Conservation (phyloP, 2,888 invertebrate species). For the Ryuthela nishihirai region DNA sequence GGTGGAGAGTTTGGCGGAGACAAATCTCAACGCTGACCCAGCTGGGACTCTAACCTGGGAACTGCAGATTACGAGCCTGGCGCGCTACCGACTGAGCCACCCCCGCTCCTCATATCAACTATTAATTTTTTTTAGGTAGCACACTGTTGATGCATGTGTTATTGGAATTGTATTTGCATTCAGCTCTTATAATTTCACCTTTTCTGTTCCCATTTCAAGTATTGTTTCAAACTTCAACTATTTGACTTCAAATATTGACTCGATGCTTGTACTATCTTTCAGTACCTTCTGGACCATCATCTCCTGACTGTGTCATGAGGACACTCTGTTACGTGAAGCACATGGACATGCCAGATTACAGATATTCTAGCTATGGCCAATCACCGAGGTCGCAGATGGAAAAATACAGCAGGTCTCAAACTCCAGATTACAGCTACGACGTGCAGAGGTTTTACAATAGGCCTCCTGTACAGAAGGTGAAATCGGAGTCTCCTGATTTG, state of each 20-base stretch:
- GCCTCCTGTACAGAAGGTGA: slow-evolving; percentile 22
- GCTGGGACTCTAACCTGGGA: no score
- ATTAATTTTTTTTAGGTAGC: no score
- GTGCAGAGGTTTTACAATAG: slow-evolving; percentile 27
- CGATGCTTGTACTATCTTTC: no score
- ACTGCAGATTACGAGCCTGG: no score
- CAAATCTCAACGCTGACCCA: no score
- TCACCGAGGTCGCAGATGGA: slow-evolving; percentile 47
- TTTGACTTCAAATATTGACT: no score
- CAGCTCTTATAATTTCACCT: not conserved
- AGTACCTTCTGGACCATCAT: slow-evolving; percentile 36
- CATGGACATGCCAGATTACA: slow-evolving; percentile 48
- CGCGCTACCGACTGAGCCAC: no score
- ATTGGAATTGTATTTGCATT: not conserved
- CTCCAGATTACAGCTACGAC: slow-evolving; percentile 30
- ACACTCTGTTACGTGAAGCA: slow-evolving; percentile 54
- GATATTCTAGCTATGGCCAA: slow-evolving; percentile 47
- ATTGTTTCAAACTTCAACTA: not conserved
- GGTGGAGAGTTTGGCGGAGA: no score
- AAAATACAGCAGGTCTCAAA: slow-evolving; percentile 49
- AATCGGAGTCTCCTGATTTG: slow-evolving; percentile 29
- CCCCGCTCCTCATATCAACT: no score
- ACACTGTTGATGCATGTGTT: no score
- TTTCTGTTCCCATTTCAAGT: not conserved
- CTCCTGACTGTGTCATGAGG: slow-evolving; percentile 51